Base-by-base conservation (phyloP, 2,888 invertebrate species). In the Sphinx pinastri region DNA sequence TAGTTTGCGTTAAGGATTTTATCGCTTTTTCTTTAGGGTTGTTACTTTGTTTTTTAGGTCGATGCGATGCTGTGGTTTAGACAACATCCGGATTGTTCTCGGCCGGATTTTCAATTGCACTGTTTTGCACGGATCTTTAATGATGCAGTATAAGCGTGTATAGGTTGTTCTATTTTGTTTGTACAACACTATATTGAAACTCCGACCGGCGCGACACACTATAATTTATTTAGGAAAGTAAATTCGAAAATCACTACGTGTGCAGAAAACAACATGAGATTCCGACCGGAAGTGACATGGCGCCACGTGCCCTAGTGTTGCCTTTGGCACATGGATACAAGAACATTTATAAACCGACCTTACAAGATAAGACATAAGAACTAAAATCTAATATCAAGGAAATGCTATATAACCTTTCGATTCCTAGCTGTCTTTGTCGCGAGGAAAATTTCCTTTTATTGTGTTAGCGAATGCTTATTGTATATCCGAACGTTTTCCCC, bases 381-480 rank as follows among this genome's bases (percentile, higher is more conserved):
- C 81, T 80, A 85, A 81, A 86, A 82, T 87, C 76, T 79, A 83
- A 79, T 77, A 76, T 76, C 75, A 77, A 74, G 71, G 74, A 72
- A 75, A 71, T 77, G 74, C 73, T 79, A 84, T 86, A 85, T 84
- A 84, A 86, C 87, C 84, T 87, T 88, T 86, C 83, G 82, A 80
- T 81, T 79, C 81, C 74, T 77, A 81, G 82, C 81, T 75, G 80
- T 76, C 77, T 81, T 78, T 81, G 84, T 84, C 83, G 82, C 83
- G 80, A 87, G 84, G 87, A 88, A 88, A 88, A 87, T 88, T 88
- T 87, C 86, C 85, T 88, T 90, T 91, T 90, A 92, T 92, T 90
- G 88, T 91, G 87, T 91, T 89, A 90, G 89, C 81, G 84, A 90
- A 88, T 87, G 86, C 89, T 90, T 89, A 92, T 91, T 89, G 90